Base-by-base conservation (phyloP, 2,797 vertebrate genomes). In the Siniperca undulata region DNA sequence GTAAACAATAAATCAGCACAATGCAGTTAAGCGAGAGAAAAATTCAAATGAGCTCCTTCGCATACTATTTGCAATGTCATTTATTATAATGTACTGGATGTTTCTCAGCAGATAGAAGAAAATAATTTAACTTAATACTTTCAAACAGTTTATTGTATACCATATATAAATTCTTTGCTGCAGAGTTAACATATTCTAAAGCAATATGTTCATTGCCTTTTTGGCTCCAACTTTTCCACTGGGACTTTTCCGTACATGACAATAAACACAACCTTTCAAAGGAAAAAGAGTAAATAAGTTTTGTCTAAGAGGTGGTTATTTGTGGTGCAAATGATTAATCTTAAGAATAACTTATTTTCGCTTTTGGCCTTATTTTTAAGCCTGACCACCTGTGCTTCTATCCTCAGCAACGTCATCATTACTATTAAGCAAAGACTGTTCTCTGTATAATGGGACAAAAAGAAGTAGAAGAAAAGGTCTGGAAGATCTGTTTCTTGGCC, bases 1-100 rank as follows among this genome's bases (percentile, higher is more conserved):
- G 76, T 70, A 59, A 80, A 82, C 84, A 88, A 81, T 87, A 84
- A 86, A 89, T 89, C 88, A 88, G n/a, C 72, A 50, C 72, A 56
- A 58, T 36, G 72, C 81, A 74, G 72, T 82, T 80, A 81, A 73
- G 77, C 38, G 69, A 67, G 81, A 83, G 75, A 75, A 69, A 77
- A 30, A 88, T 84, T 85, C 55, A 83, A 83, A 86, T 69, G 61
- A 68, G 65, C 65, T 78, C 38, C 17, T 78, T 77, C 16, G 22
- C 69, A 70, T 81, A 34, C 40, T 81, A 42, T 78, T 73, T 46
- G 59, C 67, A 24, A 0, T 24, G 42, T 48, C 59, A 84, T 89
- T 81, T 89, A 82, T 82, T 84, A 80, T 58, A 73, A 86, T 77
- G 70, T 60, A 22, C 17, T 58, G 62, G 36, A 40, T 83, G 68